phyloP scores from a whole-genome alignment of 2,797 vertebrate species.

The Myiotriccus ornatus region DNA sequence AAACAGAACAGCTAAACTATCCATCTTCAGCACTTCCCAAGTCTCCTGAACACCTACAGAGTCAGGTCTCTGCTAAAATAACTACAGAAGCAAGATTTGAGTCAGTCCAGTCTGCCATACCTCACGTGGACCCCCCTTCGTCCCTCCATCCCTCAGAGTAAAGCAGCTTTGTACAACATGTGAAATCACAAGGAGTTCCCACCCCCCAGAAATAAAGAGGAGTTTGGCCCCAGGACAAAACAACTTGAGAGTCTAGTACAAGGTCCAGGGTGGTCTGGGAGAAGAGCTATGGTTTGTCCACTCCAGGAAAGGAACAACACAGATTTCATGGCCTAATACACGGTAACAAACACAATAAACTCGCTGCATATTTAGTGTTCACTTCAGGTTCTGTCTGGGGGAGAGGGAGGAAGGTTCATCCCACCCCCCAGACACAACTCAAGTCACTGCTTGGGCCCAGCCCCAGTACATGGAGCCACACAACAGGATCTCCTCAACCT shows the following conservation, averaged over 20 bases:
- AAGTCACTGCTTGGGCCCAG: constrained; percentile 25
- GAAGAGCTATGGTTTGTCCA: not conserved
- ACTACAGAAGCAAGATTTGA: constrained; percentile 18
- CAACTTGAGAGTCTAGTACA: not conserved
- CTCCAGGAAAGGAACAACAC: not conserved
- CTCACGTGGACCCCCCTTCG: not conserved
- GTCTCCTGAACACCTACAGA: not conserved
- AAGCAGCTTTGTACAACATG: not conserved
- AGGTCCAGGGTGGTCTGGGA: not conserved
- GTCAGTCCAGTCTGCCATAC: not conserved
- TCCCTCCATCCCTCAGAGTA: not conserved
- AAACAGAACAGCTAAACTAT: not conserved
- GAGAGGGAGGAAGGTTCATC: not conserved
- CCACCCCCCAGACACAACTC: constrained; percentile 39
- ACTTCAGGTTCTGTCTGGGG: constrained; percentile 13
- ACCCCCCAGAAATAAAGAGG: not conserved
- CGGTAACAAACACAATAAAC: not conserved
- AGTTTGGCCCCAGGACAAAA: constrained; percentile 21
- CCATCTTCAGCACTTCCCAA: not conserved
- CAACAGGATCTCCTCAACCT: constrained; percentile 43
- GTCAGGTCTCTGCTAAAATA: not conserved
- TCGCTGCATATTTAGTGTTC: not conserved
- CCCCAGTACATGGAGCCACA: not conserved
- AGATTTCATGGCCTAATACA: not conserved
- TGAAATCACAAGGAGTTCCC: not conserved